phyloP scores from a whole-genome alignment of 1,140 invertebrate species.

The Hylyphantes graminicola region DNA sequence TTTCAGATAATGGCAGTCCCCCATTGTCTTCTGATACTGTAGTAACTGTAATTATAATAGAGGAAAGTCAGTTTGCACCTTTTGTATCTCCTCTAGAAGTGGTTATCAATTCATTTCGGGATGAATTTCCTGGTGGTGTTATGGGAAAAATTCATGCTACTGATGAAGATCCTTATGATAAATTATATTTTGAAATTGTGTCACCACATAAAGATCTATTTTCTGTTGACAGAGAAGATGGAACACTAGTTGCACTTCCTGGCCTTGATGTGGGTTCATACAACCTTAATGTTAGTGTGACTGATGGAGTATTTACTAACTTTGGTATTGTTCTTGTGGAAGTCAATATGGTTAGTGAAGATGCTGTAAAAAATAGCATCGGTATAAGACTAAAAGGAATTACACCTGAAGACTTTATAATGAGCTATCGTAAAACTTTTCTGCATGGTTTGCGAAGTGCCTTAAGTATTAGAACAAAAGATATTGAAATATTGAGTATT shows the following conservation, averaged over 20 bases:
- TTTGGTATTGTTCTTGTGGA: slow-evolving; percentile 66
- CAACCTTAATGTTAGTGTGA: slow-evolving; percentile 81
- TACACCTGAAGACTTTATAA: slow-evolving; percentile 84
- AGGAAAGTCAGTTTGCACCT: slow-evolving; percentile 94
- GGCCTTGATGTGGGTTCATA: slow-evolving; percentile 90
- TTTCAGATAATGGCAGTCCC: slow-evolving; percentile 94
- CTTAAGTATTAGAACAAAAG: slow-evolving; percentile 64
- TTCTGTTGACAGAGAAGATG: slow-evolving; percentile 81
- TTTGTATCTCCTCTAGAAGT: slow-evolving; percentile 87
- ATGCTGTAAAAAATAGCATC: slow-evolving; percentile 86
- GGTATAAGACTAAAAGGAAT: slow-evolving; percentile 80
- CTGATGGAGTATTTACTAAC: slow-evolving; percentile 72
- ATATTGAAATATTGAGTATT: slow-evolving; percentile 78
- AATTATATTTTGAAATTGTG: slow-evolving; percentile 79
- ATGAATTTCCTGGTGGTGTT: slow-evolving; percentile 90
- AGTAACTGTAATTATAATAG: slow-evolving; percentile 85
- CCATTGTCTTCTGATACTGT: slow-evolving; percentile 88
- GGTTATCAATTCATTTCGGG: slow-evolving; percentile 82
- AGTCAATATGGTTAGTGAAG: slow-evolving; percentile 82
- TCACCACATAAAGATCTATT: slow-evolving; percentile 75
- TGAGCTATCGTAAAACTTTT: slow-evolving; percentile 86
- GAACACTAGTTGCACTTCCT: slow-evolving; percentile 84
- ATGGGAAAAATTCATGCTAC: slow-evolving; percentile 88
- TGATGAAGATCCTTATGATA: slow-evolving; percentile 93
- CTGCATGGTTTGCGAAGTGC: slow-evolving; percentile 79